A percentile compares a stretch with the other conserved stretches of the same genome.
Evolutionary conservation across 2,797 vertebrate genomes (phyloP).

Genomic region (Dromococcyx pavoninus): DNA sequence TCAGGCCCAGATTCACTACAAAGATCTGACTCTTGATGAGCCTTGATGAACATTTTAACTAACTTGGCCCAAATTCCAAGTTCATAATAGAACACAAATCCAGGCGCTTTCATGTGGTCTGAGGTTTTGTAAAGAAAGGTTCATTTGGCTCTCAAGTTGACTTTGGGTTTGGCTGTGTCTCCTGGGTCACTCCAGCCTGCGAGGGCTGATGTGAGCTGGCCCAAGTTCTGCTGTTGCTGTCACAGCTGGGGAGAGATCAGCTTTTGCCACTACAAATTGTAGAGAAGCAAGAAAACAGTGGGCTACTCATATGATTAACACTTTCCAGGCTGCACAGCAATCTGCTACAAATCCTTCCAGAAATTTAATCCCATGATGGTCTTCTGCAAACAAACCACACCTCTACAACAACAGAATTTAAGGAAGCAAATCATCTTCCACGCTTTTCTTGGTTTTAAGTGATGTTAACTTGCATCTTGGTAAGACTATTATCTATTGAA

Average conservation of each 20-base stretch:
- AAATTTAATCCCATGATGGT: background rate
- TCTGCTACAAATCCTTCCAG: background rate
- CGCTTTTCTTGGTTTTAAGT: background rate
- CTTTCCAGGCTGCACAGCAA: rapidly evolving
- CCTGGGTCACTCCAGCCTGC: background rate
- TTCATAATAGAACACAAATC: constrained; percentile 10
- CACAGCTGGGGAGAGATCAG: background rate
- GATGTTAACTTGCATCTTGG: background rate
- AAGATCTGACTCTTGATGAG: constrained; percentile 12
- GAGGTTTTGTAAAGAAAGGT: constrained; percentile 62
- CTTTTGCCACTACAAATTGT: background rate
- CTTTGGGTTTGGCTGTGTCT: constrained; percentile 39
- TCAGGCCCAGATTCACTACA: background rate
- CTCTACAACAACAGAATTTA: background rate
- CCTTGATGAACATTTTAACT: constrained; percentile 24
- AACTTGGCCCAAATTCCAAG: background rate
- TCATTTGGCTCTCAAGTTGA: background rate
- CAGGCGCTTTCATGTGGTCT: constrained; percentile 46
- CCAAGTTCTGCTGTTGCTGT: background rate
- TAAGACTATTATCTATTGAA: too few relatives aligned
- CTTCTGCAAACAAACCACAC: background rate
- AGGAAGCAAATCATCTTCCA: background rate
- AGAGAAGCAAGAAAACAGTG: background rate
- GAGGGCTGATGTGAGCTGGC: background rate
- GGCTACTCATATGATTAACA: background rate